Evolutionary conservation across 2,797 vertebrate genomes (phyloP), one percentile per base, ranked within the genome.

Genomic region (Cryptoblepharus egeriae): DNA sequence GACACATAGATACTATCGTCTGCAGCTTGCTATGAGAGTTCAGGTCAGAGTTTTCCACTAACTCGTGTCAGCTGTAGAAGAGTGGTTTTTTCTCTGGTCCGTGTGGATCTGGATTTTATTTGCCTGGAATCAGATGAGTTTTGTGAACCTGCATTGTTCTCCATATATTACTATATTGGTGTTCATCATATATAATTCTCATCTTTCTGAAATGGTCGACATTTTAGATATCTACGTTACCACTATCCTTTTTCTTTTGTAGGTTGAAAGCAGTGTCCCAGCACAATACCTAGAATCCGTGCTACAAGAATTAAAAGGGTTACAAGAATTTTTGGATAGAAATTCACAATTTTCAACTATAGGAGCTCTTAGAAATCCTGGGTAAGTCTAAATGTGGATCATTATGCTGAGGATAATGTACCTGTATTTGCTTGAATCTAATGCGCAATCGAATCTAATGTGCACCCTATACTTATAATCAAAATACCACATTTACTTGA

Each of bases 271-370:
- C 94, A 97, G 97, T 1, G 97, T 98, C 57, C 86, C 93, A 22
- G 93, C 96, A 0, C 95, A 93, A 5, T 93, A 97, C 37, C 93
- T 99, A 86, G 98, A 98, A 93, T 92, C 95, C 0, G 95, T 98
- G 20, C 95, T 99, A 3, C 90, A 97, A 77, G 96, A 99, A 88
- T 96, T 99, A 12, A 96, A 95, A 60, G 97, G 98, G 73, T 92
- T 99, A 78, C 96, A 97, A 82, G 98, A 99, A 79, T 99, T 99
- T 92, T 95, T 99, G 32, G 98, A 98, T 76, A 97, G 97, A 93
- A 99, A 99, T 94, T 98, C 98, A 35, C 98, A 99, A 79, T 98
- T 99, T 95, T 96, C 97, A 63, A 89, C 90, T 91, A 96, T 97
- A 7, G 97, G 97, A 11, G 96, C 97, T 39, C 94, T 99, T 49